A percentile compares a stretch with the other conserved stretches of the same genome.
Evolutionary conservation across 1,140 invertebrate genomes (phyloP).

Genomic region (Cydia pomonella): DNA sequence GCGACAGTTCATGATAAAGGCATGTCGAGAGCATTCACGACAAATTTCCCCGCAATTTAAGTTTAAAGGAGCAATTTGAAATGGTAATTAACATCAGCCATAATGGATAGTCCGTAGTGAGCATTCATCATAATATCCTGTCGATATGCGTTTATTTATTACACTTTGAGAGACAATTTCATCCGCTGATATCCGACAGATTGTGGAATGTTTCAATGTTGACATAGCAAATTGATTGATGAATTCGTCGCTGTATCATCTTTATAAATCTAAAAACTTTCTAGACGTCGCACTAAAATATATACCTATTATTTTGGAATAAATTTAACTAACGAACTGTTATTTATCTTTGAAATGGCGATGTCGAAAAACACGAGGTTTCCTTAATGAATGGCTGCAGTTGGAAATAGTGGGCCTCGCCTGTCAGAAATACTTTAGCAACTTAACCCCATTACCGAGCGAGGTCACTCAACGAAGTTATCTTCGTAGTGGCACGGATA

Average conservation of each 20-base stretch:
- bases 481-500: constrained; percentile 4
- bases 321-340: not conserved
- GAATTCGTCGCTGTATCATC: not conserved
- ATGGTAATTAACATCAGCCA: constrained; percentile 64
- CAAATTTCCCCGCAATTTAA: constrained; percentile 60
- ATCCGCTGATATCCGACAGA: not conserved
- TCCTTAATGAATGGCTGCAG: constrained; percentile 12
- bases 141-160: constrained; percentile 54
- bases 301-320: not conserved
- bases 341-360: not conserved
- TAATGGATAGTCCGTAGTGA: constrained; percentile 57
- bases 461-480: constrained; percentile 1
- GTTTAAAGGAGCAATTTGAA: constrained; percentile 66
- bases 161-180: constrained; percentile 27
- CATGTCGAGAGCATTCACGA: constrained; percentile 48
- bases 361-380: not conserved
- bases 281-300: not conserved
- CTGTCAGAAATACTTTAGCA: constrained; percentile 23
- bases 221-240: constrained; percentile 19
- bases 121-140: constrained; percentile 57
- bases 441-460: constrained; percentile 21
- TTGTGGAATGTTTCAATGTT: not conserved
- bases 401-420: not conserved
- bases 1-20: not conserved
- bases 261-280: not conserved